Evolutionary conservation across 1,140 invertebrate species (phyloP).

Genomic region (Drosophila willistoni): DNA sequence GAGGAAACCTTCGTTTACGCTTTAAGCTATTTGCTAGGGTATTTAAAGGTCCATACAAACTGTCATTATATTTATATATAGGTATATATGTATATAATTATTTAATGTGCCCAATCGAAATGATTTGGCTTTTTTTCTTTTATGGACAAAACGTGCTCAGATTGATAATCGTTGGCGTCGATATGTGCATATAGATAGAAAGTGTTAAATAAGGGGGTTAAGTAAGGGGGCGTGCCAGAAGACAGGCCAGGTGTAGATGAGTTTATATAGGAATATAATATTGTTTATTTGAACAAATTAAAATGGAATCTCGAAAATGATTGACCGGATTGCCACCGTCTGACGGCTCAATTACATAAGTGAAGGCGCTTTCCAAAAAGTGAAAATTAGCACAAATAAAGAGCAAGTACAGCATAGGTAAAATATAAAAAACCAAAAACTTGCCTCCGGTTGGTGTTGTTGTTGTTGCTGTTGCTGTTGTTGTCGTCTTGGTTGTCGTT

Average conservation of each 20-base stretch:
- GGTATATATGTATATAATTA: slow-evolving; percentile 44
- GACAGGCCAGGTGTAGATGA: not conserved
- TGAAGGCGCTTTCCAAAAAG: slow-evolving; percentile 57
- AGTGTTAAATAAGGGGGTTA: slow-evolving; percentile 37
- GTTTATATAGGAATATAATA: slow-evolving; percentile 35
- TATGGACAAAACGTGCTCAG: slow-evolving; percentile 76
- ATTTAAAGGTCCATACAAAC: not conserved
- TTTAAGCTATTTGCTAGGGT: not conserved
- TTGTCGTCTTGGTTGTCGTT: slow-evolving; percentile 24
- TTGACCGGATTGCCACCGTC: not conserved
- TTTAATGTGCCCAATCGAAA: slow-evolving; percentile 39
- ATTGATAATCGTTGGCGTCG: slow-evolving; percentile 71
- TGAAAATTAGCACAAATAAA: slow-evolving; percentile 62
- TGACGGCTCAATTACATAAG: slow-evolving; percentile 37
- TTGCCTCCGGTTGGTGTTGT: slow-evolving; percentile 55
- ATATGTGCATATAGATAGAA: slow-evolving; percentile 67
- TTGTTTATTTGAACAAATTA: not conserved
- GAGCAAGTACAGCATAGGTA: slow-evolving; percentile 23
- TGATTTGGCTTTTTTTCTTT: slow-evolving; percentile 47
- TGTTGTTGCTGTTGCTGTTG: slow-evolving; percentile 25
- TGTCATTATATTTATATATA: not conserved
- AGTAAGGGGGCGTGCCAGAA: slow-evolving; percentile 21
- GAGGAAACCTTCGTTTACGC: too few species aligned
- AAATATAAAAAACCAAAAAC: slow-evolving; percentile 34
- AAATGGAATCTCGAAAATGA: slow-evolving; percentile 5